These are phyloP conservation scores for Diorhabda elongata DNA, from an alignment of 1,140 invertebrate species.

Conservation along the genomic window DNA sequence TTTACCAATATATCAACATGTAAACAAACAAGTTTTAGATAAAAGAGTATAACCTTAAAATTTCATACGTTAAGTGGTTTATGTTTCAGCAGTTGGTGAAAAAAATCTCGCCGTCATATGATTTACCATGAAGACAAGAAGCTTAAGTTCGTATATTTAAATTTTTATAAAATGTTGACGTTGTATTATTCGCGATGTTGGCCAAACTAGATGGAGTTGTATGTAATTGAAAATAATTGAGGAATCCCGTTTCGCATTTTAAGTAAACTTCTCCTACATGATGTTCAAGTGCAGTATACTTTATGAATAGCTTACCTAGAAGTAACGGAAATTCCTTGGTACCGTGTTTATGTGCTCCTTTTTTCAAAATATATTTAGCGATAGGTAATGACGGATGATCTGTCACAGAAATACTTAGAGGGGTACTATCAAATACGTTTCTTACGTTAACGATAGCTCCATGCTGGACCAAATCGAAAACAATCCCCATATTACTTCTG, in stretches of 20 bases:
- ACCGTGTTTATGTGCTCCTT: neutral
- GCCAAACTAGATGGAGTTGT: too few relatives aligned
- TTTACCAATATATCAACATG: neutral
- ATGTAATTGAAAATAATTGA: too few relatives aligned
- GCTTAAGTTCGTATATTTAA: neutral
- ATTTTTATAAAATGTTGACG: neutral
- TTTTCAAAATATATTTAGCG: slow-evolving; percentile 2
- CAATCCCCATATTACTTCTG: slow-evolving; percentile 3
- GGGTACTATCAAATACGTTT: slow-evolving; percentile 11
- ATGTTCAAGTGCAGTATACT: neutral
- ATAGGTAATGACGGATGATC: neutral
- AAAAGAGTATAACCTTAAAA: neutral
- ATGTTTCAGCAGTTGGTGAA: neutral
- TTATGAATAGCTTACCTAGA: slow-evolving; percentile 9
- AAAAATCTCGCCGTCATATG: neutral
- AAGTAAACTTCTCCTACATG: neutral
- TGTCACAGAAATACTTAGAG: slow-evolving; percentile 6
- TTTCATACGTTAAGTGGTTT: neutral
- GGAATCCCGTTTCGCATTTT: neutral
- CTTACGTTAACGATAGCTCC: slow-evolving; percentile 2
- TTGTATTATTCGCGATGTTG: neutral
- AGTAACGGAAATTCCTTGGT: slow-evolving; percentile 10
- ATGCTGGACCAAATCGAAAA: slow-evolving; percentile 1
- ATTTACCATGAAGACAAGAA: neutral
- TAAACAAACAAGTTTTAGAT: neutral